Base-by-base conservation (phyloP, 2,113 vertebrate genomes). In the Fregetta grallaria region DNA sequence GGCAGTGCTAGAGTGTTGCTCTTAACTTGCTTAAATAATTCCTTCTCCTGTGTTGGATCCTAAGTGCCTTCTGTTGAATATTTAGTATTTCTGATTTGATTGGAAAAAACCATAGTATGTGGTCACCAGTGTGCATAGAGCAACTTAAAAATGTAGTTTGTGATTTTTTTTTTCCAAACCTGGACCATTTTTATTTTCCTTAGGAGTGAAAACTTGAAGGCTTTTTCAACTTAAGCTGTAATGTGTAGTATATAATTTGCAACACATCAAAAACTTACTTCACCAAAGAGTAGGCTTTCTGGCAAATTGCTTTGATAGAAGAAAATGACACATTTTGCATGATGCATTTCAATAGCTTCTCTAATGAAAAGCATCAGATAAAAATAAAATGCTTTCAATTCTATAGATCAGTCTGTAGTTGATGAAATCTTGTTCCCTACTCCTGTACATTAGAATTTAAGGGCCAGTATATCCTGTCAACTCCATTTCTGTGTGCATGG, bases 271-370 rank as follows among this genome's bases (percentile, higher is more conserved):
- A 92, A 90, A 44, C 87, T 72, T 88, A 94, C 65, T 91, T 95
- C 32, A 45, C 73, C 9, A 11, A 75, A 75, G 77, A 91, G 87
- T 22, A 91, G 90, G 90, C 90, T 96, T 96, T 96, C 87, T 91
- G 94, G 73, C 53, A 96, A 92, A 96, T 95, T 91, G 87, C 84
- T 92, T 85, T 95, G 66, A 68, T 86, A 75, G 74, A 68, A 76
- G 91, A 90, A 97, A 95, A 92, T 84, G 94, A 93, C 90, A 65
- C 40, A 82, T 96, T 91, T 91, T 90, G 66, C 84, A 36, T 4
- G 16, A 75, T 87, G 84, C 1, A 2, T 95, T 96, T 96, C 91
- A 95, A 61, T 95, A 90, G 93, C 77, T 87, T 87, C 52, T 91
- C 44, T 90, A 87, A 95, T 90, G 77, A 92, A 90, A 96, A 90